Conservation (phyloP, 1,140 invertebrate species). For the Lasioglossum baleicum region DNA sequence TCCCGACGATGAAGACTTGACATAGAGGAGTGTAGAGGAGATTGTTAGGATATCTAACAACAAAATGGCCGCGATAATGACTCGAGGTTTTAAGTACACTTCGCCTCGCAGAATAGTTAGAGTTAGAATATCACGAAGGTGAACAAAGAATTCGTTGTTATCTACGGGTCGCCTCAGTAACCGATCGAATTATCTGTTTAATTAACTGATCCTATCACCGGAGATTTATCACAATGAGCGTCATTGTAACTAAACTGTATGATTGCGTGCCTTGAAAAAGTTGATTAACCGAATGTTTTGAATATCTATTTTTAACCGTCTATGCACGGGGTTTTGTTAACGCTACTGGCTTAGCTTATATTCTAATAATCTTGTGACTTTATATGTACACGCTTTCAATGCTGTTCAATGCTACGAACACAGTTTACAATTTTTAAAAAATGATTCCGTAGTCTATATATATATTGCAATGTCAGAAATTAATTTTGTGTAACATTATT, state of each 20-base stretch:
- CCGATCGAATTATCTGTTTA: background rate
- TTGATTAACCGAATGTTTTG: constrained; percentile 15
- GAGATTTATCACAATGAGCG: background rate
- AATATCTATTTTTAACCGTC: constrained; percentile 5
- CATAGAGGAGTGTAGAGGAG: background rate
- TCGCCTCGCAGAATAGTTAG: constrained; percentile 4
- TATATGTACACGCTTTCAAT: too few species aligned
- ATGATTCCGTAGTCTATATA: too few species aligned
- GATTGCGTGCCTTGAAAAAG: background rate
- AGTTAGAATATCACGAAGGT: constrained; percentile 7
- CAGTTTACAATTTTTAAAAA: too few species aligned
- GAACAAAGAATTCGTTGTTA: constrained; percentile 19
- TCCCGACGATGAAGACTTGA: constrained; percentile 2
- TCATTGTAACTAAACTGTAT: constrained; percentile 6
- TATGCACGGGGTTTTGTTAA: background rate
- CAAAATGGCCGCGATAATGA: constrained; percentile 42
- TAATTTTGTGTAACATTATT: too few species aligned
- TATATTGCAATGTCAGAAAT: too few species aligned
- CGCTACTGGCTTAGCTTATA: background rate
- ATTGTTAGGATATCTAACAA: constrained; percentile 11
- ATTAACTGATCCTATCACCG: background rate
- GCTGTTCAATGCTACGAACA: too few species aligned
- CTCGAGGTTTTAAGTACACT: constrained; percentile 23
- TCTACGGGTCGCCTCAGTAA: background rate
- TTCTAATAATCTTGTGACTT: too few species aligned